Conservation (phyloP, 2,888 invertebrate species). For the Caenorhabditis zanzibari region DNA sequence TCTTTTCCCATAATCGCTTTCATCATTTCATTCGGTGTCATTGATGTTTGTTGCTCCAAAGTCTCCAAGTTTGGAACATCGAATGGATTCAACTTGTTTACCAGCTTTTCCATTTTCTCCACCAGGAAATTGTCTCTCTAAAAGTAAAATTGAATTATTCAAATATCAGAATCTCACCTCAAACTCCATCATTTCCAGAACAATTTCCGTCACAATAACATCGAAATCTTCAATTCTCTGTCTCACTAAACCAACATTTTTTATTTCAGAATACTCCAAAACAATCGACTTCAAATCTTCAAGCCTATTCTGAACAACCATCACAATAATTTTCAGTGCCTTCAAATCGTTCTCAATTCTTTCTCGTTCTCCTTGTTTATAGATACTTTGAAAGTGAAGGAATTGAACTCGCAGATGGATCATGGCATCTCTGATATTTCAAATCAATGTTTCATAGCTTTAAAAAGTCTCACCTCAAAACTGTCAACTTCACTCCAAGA, state of each 20-base stretch:
- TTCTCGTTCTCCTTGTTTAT: background rate
- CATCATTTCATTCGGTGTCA: background rate
- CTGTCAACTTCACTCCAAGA: constrained; percentile 13
- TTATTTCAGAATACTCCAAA: constrained; percentile 6
- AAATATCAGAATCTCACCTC: constrained; percentile 8
- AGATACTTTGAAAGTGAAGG: constrained; percentile 43
- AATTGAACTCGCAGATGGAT: constrained; percentile 45
- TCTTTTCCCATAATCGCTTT: constrained; percentile 1
- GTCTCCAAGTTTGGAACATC: constrained; percentile 34
- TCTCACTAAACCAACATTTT: background rate
- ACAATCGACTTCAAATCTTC: constrained; percentile 24
- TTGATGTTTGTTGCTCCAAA: background rate
- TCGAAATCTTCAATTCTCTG: constrained; percentile 26
- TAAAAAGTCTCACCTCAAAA: constrained; percentile 23
- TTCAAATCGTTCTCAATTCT: constrained; percentile 29
- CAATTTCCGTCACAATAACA: constrained; percentile 9
- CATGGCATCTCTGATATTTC: constrained; percentile 28
- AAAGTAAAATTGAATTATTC: background rate
- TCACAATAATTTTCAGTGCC: constrained; percentile 29
- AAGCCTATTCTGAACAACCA: constrained; percentile 34
- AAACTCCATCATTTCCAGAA: constrained; percentile 28
- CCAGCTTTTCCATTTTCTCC: constrained; percentile 29
- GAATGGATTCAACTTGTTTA: constrained; percentile 40
- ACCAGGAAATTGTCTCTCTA: constrained; percentile 28
- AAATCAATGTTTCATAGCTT: background rate